A percentile compares a stretch with the other conserved stretches of the same genome.
Conservation (phyloP, 2,888 invertebrate genomes). For the Archaeoteleia sp. region DNA sequence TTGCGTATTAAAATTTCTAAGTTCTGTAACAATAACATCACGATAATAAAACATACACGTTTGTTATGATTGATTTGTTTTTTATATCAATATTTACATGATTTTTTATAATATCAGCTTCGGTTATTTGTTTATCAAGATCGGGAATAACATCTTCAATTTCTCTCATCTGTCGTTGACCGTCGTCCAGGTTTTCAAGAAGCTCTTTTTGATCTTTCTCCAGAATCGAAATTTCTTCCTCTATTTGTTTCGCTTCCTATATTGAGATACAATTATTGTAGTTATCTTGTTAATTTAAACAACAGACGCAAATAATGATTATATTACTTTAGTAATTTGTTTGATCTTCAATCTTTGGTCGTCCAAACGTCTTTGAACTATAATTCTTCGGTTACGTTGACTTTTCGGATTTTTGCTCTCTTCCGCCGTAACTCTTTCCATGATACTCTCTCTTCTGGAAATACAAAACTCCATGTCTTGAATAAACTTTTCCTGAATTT, state of each 20-base stretch:
- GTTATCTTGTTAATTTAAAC: not conserved
- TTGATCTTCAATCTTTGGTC: slow-evolving; percentile 79
- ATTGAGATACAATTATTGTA: slow-evolving; percentile 23
- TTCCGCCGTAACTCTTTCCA: slow-evolving; percentile 77
- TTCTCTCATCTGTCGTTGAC: slow-evolving; percentile 63
- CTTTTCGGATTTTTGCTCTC: slow-evolving; percentile 76
- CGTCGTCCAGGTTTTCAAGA: slow-evolving; percentile 64
- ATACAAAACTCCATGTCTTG: slow-evolving; percentile 81
- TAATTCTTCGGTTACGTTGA: slow-evolving; percentile 75
- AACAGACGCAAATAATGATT: no score
- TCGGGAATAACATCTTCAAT: slow-evolving; percentile 64
- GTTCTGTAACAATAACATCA: slow-evolving; percentile 72
- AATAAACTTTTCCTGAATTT: slow-evolving; percentile 79
- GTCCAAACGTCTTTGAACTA: slow-evolving; percentile 78
- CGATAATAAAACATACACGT: not conserved
- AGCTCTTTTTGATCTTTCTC: slow-evolving; percentile 62
- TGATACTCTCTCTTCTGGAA: slow-evolving; percentile 80
- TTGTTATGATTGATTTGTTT: slow-evolving; percentile 8
- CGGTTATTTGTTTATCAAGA: slow-evolving; percentile 71
- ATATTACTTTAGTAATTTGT: slow-evolving; percentile 75
- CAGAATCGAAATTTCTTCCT: slow-evolving; percentile 63
- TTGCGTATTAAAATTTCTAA: slow-evolving; percentile 80
- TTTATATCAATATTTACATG: slow-evolving; percentile 63
- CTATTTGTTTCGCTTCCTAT: slow-evolving; percentile 68
- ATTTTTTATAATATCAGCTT: slow-evolving; percentile 73